phyloP scores from a whole-genome alignment of 2,888 invertebrate species.

The Phymatocera aterrima region DNA sequence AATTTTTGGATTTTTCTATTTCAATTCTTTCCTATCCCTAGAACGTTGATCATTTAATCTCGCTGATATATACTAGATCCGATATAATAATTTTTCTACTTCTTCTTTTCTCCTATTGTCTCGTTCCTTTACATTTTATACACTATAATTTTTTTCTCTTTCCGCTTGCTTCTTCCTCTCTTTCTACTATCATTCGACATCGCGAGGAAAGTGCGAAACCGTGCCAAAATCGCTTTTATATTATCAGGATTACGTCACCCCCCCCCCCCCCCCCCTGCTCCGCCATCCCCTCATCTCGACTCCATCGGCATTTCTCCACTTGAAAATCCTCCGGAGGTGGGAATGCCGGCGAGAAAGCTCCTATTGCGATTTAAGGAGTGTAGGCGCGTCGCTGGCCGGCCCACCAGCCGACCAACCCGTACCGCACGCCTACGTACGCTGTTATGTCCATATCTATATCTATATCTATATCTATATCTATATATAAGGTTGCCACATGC shows the following conservation, averaged over 20 bases:
- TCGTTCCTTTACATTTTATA: too few species aligned
- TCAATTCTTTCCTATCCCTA: too few species aligned
- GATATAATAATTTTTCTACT: background rate
- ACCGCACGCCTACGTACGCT: background rate
- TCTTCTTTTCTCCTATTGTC: background rate
- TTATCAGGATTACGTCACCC: background rate
- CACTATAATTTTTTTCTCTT: background rate
- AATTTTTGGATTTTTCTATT: too few species aligned
- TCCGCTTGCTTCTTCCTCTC: background rate
- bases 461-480: background rate
- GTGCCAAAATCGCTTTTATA: background rate
- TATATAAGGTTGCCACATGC: background rate
- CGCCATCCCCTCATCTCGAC: too few species aligned
- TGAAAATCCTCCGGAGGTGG: background rate
- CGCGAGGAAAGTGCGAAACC: background rate
- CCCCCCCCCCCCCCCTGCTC: too few species aligned
- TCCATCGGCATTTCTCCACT: background rate
- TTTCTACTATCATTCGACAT: background rate
- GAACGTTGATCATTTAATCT: background rate
- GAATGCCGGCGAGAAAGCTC: constrained; percentile 9
- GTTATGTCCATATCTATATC: background rate
- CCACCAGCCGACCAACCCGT: too few species aligned
- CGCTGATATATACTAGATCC: background rate
- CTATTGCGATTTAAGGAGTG: background rate
- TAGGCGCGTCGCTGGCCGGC: background rate